Base-by-base conservation (phyloP, 1,140 invertebrate genomes). In the Amyelois transitella region DNA sequence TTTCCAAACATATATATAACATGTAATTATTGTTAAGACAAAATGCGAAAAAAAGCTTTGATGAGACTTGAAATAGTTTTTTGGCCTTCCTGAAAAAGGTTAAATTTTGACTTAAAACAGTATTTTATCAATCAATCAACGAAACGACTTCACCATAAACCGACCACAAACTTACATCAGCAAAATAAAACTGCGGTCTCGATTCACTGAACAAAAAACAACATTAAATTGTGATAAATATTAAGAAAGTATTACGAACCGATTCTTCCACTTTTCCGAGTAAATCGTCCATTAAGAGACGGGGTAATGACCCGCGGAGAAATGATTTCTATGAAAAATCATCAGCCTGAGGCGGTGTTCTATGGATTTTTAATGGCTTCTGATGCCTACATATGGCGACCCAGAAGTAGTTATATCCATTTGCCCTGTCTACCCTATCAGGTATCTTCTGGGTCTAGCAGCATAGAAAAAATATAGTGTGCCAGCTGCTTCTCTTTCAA, bases 221-320 rank as follows among this genome's bases (percentile, higher is more conserved):
- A 28, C 7, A 32, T 53, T 57, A 52, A 53, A 60, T 53, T 44
- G 59, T 58, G 47, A 60, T 52, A 60, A 60, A 52, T 58, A 18
- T 38, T 53, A 28, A 47, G 67, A 70, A 70, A 70, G 64, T 70
- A 28, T 60, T 55, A 60, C 58, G 48, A 66, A 66, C 51, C 58
- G 56, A 59, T 61, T 59, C 48, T 38, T 57, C 64, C 57, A 54
- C 59, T 64, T 65, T 66, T 53, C 52, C 64, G 58, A 57, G 57
- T 59, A 65, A 71, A 68, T 63, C 8, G 43, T 44, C 53, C 45
- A 43, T 28, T 28, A 28, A 28, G 51, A 48, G 47, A 12, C 10
- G 51, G 22, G 38, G 43, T 59, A 65, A 63, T 71, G 62, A 54
- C 44, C 57, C 62, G 55, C 17, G 6, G 21, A 6, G 4, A 58